Percentiles rank a stretch among this genome's conserved stretches.
Conservation (phyloP, 2,888 invertebrate species). For the Drosophila mayaguana region DNA sequence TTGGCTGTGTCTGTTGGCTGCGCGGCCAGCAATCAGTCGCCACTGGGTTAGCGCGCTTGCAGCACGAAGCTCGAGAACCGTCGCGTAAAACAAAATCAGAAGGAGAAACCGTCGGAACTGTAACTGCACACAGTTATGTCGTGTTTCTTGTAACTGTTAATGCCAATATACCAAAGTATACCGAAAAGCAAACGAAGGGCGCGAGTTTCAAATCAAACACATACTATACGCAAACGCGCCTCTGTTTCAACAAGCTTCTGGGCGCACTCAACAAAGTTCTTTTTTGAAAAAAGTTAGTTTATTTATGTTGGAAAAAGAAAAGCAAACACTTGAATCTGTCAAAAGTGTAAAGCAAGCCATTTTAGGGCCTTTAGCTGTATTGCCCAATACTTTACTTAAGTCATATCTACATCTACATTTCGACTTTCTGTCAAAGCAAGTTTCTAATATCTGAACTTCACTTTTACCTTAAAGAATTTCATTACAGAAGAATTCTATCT, state of each 20-base stretch:
- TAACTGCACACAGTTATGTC: constrained; percentile 41
- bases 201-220: constrained; percentile 22
- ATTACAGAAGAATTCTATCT: background rate
- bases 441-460: background rate
- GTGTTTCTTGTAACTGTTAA: constrained; percentile 38
- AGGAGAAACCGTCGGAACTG: constrained; percentile 58
- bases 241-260: constrained; percentile 15
- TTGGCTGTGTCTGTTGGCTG: constrained; percentile 57
- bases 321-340: background rate
- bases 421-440: background rate
- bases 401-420: background rate
- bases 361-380: background rate
- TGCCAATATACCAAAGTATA: constrained; percentile 34
- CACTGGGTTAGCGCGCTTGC: constrained; percentile 80
- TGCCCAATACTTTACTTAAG: background rate
- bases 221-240: background rate
- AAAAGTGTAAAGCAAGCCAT: background rate
- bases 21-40: constrained; percentile 78
- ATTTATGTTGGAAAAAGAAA: constrained; percentile 31
- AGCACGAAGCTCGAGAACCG: constrained; percentile 70
- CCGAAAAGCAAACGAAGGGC: constrained; percentile 10
- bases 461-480: background rate
- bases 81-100: constrained; percentile 49
- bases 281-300: constrained; percentile 51
- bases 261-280: constrained; percentile 18